These are phyloP conservation scores for Lycodopsis pacificus DNA, from an alignment of 2,797 vertebrate species.

Conservation along the genomic window DNA sequence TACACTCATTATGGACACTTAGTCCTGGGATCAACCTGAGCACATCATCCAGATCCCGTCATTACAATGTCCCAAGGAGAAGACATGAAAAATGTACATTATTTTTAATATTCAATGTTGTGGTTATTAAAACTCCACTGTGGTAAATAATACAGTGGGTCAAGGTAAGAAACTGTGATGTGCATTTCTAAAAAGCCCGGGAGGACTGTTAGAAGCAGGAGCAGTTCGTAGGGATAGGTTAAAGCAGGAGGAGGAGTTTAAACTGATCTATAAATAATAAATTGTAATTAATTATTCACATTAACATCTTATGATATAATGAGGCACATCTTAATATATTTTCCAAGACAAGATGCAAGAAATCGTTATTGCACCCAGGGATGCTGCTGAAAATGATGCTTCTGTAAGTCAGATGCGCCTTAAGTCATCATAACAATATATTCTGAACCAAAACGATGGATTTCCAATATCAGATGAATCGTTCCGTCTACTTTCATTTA, in stretches of 20 bases:
- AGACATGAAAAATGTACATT: conserved; percentile 51
- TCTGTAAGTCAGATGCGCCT: conserved; percentile 21
- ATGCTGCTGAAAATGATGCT: conserved; percentile 20
- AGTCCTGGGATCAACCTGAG: conserved; percentile 11
- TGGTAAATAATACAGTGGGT: background rate
- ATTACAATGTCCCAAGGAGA: conserved; percentile 24
- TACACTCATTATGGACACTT: conserved; percentile 42
- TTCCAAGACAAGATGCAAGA: conserved; percentile 46
- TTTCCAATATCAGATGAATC: conserved; percentile 16
- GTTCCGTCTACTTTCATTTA: background rate
- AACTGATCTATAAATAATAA: conserved; percentile 33
- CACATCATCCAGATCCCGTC: conserved; percentile 12
- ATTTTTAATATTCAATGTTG: conserved; percentile 43
- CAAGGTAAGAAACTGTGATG: conserved; percentile 18
- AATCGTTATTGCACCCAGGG: conserved; percentile 44
- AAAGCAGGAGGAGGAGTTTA: conserved; percentile 20
- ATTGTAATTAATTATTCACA: conserved; percentile 33
- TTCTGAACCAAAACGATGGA: background rate
- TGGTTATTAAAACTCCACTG: background rate
- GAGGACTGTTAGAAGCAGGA: background rate
- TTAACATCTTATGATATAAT: conserved; percentile 42
- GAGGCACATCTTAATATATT: conserved; percentile 40
- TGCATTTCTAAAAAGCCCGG: conserved; percentile 11
- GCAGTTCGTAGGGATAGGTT: background rate
- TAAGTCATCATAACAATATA: conserved; percentile 20